Evolutionary conservation across 2,888 invertebrate species (phyloP).

Genomic region (Spatulosminthurus flaviceps): DNA sequence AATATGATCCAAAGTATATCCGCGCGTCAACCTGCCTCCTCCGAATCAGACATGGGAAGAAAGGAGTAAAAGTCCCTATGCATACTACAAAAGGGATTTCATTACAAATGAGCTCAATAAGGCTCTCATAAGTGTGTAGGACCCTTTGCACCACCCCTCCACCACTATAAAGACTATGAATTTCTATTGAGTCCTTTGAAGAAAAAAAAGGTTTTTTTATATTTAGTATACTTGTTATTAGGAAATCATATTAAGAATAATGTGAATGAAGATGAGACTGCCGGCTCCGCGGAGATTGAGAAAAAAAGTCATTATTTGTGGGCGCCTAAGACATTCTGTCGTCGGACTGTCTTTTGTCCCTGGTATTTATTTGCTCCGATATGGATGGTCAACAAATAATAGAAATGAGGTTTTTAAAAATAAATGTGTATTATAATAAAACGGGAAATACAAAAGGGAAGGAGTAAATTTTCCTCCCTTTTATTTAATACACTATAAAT

Average conservation of each 20-base stretch:
- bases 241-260: background rate
- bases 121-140: slow-evolving; percentile 10
- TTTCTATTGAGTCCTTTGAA: no score
- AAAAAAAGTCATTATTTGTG: slow-evolving; percentile 26
- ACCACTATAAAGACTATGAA: background rate
- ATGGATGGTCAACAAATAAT: slow-evolving; percentile 3
- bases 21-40: slow-evolving; percentile 30
- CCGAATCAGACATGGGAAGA: background rate
- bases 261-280: background rate
- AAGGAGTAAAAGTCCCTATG: background rate
- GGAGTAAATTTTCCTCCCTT: background rate
- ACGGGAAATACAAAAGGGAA: background rate
- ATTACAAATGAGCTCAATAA: slow-evolving; percentile 35
- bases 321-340: slow-evolving; percentile 35
- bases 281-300: slow-evolving; percentile 31
- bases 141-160: background rate
- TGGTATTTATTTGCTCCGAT: background rate
- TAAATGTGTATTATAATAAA: background rate
- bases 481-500: no score
- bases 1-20: slow-evolving; percentile 39
- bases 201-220: no score
- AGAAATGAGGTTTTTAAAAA: background rate
- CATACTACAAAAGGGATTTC: slow-evolving; percentile 32
- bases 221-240: no score
- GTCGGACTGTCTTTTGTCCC: slow-evolving; percentile 36